phyloP scores from a whole-genome alignment of 1,140 invertebrate genomes.

The Archegozetes longisetosus region DNA sequence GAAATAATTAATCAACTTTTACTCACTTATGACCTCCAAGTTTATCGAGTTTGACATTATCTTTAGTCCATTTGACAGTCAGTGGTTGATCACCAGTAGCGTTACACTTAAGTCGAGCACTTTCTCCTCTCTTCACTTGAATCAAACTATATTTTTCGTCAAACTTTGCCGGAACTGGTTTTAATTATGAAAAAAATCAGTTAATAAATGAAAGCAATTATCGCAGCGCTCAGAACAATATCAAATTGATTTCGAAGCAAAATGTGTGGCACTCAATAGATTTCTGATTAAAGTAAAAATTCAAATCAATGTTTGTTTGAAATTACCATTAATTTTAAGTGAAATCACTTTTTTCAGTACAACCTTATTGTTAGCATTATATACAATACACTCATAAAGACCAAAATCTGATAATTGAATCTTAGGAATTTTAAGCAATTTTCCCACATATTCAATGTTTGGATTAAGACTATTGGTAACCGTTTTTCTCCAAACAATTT shows the following conservation, averaged over 20 bases:
- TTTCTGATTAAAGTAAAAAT: neutral
- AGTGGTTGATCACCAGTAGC: constrained; percentile 93
- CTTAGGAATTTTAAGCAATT: neutral
- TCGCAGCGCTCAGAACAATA: neutral
- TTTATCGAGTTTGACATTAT: constrained; percentile 19
- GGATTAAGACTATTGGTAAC: neutral
- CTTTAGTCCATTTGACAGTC: constrained; percentile 61
- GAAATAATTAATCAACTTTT: constrained; percentile 24
- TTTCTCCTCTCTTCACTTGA: constrained; percentile 71
- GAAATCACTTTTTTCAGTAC: neutral
- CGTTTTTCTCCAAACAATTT: constrained; percentile 14
- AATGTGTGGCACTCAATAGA: neutral
- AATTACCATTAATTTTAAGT: neutral
- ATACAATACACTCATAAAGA: neutral
- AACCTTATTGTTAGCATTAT: neutral
- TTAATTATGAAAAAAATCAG: neutral
- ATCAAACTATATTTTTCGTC: constrained; percentile 79
- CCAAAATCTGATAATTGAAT: neutral
- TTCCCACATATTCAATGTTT: neutral
- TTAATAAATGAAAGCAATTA: neutral
- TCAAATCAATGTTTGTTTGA: too few relatives aligned
- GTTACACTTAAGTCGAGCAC: constrained; percentile 79
- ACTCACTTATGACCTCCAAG: constrained; percentile 12
- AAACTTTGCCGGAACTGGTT: constrained; percentile 81
- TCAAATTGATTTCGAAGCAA: constrained; percentile 1